A percentile compares a stretch with the other conserved stretches of the same genome.
phyloP scores from a whole-genome alignment of 2,113 vertebrate genomes.

The Myrmecophaga tridactyla region DNA sequence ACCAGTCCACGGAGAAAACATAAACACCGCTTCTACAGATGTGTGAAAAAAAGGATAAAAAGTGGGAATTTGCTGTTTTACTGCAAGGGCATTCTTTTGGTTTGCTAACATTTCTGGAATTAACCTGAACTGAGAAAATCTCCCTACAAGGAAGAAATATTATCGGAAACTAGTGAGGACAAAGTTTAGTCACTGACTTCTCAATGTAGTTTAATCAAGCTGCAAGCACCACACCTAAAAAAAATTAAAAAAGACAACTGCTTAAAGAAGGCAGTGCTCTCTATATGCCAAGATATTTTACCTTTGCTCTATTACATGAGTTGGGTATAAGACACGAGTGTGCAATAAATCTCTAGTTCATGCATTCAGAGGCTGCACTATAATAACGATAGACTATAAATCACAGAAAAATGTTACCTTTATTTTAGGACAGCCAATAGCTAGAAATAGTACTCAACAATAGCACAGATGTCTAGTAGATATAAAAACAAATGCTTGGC shows the following conservation, averaged over 20 bases:
- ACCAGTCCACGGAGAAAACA: conserved; percentile 82
- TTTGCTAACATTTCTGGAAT: conserved; percentile 87
- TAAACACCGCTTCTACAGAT: conserved; percentile 81
- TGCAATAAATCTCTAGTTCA: conserved; percentile 79
- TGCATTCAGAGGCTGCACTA: conserved; percentile 70
- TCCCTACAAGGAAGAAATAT: conserved; percentile 81
- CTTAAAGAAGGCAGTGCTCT: conserved; percentile 58
- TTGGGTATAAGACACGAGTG: conserved; percentile 73
- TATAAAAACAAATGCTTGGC: conserved; percentile 77
- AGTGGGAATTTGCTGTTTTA: conserved; percentile 84
- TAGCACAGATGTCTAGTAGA: conserved; percentile 67
- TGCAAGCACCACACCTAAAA: conserved; percentile 61
- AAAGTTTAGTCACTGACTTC: conserved; percentile 85
- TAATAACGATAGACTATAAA: conserved; percentile 78
- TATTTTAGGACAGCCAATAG: conserved; percentile 73
- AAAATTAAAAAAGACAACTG: conserved; percentile 58
- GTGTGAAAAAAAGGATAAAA: conserved; percentile 84
- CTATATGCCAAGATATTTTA: conserved; percentile 74
- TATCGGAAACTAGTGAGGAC: conserved; percentile 85
- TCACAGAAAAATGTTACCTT: conserved; percentile 69
- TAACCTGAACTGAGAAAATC: conserved; percentile 84
- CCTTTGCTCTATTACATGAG: conserved; percentile 75
- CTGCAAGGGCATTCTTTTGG: conserved; percentile 80
- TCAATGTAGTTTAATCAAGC: conserved; percentile 80
- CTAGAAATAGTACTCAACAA: conserved; percentile 55